phyloP scores from a whole-genome alignment of 30 jellyfish, hydroid and myxozoan species.

The Aurelia sp. region DNA sequence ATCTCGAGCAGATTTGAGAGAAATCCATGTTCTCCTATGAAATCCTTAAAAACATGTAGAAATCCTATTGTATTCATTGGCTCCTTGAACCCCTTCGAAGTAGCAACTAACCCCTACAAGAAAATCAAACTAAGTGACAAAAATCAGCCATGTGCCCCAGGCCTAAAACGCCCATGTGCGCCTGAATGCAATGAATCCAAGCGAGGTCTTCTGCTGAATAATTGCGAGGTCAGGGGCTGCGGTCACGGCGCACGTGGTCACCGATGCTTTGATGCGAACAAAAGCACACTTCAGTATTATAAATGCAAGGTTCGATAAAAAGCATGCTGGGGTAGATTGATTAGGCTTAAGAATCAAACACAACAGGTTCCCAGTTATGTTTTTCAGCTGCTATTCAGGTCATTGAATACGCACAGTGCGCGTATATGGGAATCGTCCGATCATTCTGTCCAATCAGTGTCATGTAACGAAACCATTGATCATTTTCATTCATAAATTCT shows the following conservation, averaged over 20 bases:
- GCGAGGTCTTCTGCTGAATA: too few species aligned
- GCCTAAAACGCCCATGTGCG: too few species aligned
- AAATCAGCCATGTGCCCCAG: too few species aligned
- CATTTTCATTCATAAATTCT: neutral
- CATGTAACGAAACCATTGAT: neutral
- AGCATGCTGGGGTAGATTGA: slow-evolving; percentile 28
- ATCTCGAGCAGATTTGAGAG: too few species aligned
- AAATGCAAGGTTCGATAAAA: too few species aligned
- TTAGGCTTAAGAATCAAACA: slow-evolving; percentile 15
- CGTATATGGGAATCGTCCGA: neutral
- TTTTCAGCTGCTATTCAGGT: slow-evolving; percentile 42
- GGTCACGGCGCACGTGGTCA: neutral
- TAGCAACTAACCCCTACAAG: too few species aligned
- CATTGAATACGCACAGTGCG: slow-evolving; percentile 10
- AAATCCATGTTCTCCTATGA: too few species aligned
- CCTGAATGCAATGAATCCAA: too few species aligned
- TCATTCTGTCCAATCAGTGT: neutral
- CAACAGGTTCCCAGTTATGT: slow-evolving; percentile 42
- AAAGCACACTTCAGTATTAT: slow-evolving; percentile 33
- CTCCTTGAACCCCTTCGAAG: too few species aligned
- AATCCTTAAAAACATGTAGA: too few species aligned
- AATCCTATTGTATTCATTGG: too few species aligned
- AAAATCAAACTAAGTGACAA: too few species aligned
- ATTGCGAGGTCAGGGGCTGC: slow-evolving; percentile 1
- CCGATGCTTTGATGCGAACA: slow-evolving; percentile 1